Evolutionary conservation across 2,888 invertebrate species (phyloP).

Genomic region (Lithophane ornitopus): DNA sequence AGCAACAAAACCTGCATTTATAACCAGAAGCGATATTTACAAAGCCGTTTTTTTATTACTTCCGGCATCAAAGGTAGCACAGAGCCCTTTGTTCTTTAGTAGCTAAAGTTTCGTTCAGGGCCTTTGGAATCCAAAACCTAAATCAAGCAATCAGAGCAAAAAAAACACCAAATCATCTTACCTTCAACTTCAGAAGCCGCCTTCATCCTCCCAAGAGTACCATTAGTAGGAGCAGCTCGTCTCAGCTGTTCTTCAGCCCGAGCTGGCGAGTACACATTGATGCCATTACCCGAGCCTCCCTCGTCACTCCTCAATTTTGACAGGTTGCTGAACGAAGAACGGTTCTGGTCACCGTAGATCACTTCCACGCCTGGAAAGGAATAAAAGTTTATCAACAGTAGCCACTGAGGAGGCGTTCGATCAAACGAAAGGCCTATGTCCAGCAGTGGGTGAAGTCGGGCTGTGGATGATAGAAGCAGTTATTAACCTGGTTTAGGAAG

Average conservation of each 20-base stretch:
- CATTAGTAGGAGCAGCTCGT: slow-evolving; percentile 75
- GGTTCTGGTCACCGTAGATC: slow-evolving; percentile 86
- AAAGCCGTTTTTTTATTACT: too few species aligned
- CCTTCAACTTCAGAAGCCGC: slow-evolving; percentile 85
- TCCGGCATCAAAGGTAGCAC: neutral
- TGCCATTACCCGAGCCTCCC: slow-evolving; percentile 80
- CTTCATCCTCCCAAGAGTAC: slow-evolving; percentile 85
- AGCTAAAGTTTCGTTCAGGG: too few species aligned
- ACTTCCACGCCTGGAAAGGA: slow-evolving; percentile 83
- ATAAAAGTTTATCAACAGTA: too few species aligned
- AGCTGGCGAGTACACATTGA: slow-evolving; percentile 87
- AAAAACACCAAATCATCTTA: slow-evolving; percentile 49
- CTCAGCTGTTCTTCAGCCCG: slow-evolving; percentile 84
- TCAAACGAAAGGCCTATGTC: too few species aligned
- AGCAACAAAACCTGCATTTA: too few species aligned
- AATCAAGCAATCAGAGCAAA: too few species aligned
- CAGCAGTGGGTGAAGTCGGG: too few species aligned
- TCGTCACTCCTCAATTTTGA: slow-evolving; percentile 84
- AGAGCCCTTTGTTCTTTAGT: neutral
- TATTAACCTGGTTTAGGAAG: too few species aligned
- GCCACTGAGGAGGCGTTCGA: too few species aligned
- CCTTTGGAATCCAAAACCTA: too few species aligned
- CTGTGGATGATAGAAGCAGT: too few species aligned
- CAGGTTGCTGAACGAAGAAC: slow-evolving; percentile 85
- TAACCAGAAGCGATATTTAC: too few species aligned